Base-by-base conservation (phyloP, 2,888 invertebrate species). In the Philereme vetulata region DNA sequence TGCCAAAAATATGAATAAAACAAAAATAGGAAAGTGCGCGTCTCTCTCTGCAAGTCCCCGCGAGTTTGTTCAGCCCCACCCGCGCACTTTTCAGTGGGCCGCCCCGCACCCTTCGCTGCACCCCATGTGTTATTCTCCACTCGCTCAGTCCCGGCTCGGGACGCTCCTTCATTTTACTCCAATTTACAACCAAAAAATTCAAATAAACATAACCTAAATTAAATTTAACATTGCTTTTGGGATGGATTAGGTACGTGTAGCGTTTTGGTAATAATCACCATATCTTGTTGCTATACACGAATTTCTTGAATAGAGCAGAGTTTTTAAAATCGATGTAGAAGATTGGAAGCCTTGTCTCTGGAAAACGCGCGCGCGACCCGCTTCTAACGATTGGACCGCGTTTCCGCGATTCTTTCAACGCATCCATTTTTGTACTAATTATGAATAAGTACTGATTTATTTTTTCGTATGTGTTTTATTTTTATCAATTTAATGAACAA, bases 21-120 rank as follows among this genome's bases (percentile, higher is more conserved):
- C 67, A 71, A 73, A 72, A 76, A 76, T 74, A 70, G 50, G 66
- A 77, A 85, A 78, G 75, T 67, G 72, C 50, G 46, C 21, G 63
- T 69, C 64, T 64, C 71, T 68, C 75, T 74, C 82, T 86, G 89
- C 64, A 78, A 78, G 88, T 86, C 90, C 92, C 87, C 92, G 92
- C 92, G 92, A 92, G 92, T 92, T 92, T 91, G 92, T 90, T 90
- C 91, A 89, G 90, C 90, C 90, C 91, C 90, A 86, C 90, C 92
- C 91, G 91, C 91, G 90, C 88, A 90, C 90, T 90, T 90, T 90
- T 91, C 90, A 89, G 90, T 87, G 90, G 88, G 90, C 88, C 88
- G 80, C 90, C 85, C 84, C 87, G 88, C 86, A 83, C 88, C 89
- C 86, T 85, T 80, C 85, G 86, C 85, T 84, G 86, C 88, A 88